Evolutionary conservation across 1,140 invertebrate genomes (phyloP).

Genomic region (Chrysoperla carnea): DNA sequence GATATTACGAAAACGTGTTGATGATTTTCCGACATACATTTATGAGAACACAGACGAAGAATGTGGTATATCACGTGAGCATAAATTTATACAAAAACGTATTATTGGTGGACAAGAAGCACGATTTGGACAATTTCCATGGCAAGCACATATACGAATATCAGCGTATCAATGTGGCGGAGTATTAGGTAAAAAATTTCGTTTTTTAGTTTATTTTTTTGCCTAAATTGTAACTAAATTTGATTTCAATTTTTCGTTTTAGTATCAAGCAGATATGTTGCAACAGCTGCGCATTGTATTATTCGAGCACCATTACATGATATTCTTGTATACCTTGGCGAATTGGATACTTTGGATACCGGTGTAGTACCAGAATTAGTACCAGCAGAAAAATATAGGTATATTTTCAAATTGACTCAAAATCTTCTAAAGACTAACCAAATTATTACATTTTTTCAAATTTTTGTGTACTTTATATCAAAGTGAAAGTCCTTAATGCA

Average conservation of each 20-base stretch:
- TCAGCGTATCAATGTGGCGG: slow-evolving; percentile 65
- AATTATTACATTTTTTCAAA: no score
- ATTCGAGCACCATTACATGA: slow-evolving; percentile 50
- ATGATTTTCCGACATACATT: slow-evolving; percentile 9
- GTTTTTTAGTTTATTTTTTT: no score
- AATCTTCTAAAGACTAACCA: not conserved
- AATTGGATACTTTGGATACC: slow-evolving; percentile 58
- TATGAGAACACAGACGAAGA: slow-evolving; percentile 12
- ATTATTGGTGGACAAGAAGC: slow-evolving; percentile 60
- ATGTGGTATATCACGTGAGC: slow-evolving; percentile 18
- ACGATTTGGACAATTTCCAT: slow-evolving; percentile 60
- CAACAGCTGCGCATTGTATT: slow-evolving; percentile 60
- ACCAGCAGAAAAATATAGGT: slow-evolving; percentile 42
- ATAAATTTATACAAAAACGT: slow-evolving; percentile 40
- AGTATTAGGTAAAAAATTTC: slow-evolving; percentile 36
- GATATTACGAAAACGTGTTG: not conserved
- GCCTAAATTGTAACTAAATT: no score
- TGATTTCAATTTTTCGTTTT: slow-evolving; percentile 4
- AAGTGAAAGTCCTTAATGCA: no score
- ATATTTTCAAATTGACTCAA: no score
- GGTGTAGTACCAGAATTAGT: slow-evolving; percentile 37
- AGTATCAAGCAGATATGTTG: slow-evolving; percentile 45
- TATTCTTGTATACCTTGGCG: slow-evolving; percentile 63
- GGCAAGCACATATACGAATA: slow-evolving; percentile 73
- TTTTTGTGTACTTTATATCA: no score